Conservation (phyloP, 2,797 vertebrate genomes). For the Uromys caudimaculatus region DNA sequence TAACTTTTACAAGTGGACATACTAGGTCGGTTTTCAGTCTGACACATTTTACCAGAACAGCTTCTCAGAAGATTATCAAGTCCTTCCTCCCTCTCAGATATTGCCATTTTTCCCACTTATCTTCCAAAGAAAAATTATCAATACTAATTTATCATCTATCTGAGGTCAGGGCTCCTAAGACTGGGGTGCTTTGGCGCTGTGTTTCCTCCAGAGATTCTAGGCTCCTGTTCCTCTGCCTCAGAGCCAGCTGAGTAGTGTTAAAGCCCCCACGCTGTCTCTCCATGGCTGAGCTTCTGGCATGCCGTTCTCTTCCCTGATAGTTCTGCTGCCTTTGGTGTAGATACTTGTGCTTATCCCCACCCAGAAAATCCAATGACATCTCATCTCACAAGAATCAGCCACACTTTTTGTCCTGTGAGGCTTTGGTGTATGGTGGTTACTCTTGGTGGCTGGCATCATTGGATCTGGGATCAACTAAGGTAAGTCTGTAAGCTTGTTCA, state of each 20-base stretch:
- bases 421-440: background rate
- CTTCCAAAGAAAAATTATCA: background rate
- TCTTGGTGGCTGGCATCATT: background rate
- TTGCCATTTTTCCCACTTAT: background rate
- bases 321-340: background rate
- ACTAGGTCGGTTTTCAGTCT: background rate
- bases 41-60: background rate
- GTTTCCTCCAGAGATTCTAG: rapidly evolving
- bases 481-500: background rate
- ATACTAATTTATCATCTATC: rapidly evolving
- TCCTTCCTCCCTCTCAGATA: too few relatives aligned
- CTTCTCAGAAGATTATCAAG: background rate
- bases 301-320: rapidly evolving
- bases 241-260: background rate
- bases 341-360: background rate
- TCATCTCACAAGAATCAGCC: background rate
- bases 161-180: background rate
- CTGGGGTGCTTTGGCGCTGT: rapidly evolving
- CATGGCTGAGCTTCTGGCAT: rapidly evolving
- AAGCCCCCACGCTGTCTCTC: too few relatives aligned
- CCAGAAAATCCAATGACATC: background rate
- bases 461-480: background rate
- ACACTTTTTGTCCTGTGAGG: background rate
- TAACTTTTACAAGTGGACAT: background rate
- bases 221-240: background rate